Evolutionary conservation across 2,888 invertebrate genomes (phyloP).

Genomic region (Aspidiotus rigidus): DNA sequence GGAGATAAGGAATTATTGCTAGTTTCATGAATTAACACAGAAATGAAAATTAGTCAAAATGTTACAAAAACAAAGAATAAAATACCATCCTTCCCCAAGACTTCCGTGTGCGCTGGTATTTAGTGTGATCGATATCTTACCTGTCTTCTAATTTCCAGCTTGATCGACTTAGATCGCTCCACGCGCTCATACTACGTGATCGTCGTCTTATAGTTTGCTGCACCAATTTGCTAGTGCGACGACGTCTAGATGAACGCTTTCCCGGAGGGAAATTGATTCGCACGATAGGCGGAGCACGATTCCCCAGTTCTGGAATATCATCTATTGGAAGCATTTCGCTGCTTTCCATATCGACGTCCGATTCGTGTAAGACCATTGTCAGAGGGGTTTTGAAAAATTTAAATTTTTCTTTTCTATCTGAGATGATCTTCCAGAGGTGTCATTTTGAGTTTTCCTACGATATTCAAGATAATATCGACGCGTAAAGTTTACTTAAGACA

Average conservation of each 20-base stretch:
- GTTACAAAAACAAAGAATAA: no score
- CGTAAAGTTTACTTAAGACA: no score
- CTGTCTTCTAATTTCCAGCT: conserved; percentile 72
- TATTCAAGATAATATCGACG: no score
- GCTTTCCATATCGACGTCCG: conserved; percentile 15
- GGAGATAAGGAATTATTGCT: no score
- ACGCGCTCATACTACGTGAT: conserved; percentile 70
- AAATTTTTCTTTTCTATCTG: no score
- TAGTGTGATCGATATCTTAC: conserved; percentile 43
- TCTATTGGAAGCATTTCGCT: conserved; percentile 23
- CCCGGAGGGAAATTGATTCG: conserved; percentile 39
- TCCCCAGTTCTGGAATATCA: conserved; percentile 25
- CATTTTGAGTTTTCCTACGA: no score
- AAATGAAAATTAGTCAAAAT: no score
- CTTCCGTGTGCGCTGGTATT: no score
- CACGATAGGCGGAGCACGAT: conserved; percentile 25
- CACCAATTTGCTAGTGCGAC: conserved; percentile 44
- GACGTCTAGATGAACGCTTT: conserved; percentile 41
- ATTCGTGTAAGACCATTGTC: neutral
- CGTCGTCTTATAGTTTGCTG: conserved; percentile 46
- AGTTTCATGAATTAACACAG: no score
- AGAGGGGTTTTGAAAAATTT: no score
- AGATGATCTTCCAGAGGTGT: no score
- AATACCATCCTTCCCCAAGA: no score
- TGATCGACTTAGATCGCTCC: conserved; percentile 77